Evolutionary conservation across 2,797 vertebrate species (phyloP).

Genomic region (Hirundo rustica): DNA sequence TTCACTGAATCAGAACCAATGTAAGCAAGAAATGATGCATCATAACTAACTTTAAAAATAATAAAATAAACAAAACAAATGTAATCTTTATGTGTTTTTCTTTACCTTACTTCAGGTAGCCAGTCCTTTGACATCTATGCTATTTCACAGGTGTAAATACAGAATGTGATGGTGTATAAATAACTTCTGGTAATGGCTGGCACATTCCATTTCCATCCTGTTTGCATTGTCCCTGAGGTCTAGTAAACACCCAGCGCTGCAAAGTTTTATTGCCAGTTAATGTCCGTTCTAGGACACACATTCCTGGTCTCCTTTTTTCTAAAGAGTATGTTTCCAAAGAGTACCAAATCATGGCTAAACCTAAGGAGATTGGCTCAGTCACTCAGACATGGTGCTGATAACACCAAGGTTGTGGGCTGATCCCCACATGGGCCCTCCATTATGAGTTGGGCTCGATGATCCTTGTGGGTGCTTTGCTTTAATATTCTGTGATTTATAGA

Average conservation of each 20-base stretch:
- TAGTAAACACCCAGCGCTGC: not conserved
- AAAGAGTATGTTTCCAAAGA: not conserved
- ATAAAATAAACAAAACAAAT: not conserved
- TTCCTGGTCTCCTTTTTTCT: not conserved
- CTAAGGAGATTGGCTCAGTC: not conserved
- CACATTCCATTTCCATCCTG: not conserved
- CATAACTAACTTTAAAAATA: not conserved
- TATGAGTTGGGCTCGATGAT: fast-evolving
- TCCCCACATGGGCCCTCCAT: not conserved
- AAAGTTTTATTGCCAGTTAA: not conserved
- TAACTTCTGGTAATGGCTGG: not conserved
- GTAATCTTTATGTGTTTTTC: not conserved
- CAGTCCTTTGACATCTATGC: not conserved
- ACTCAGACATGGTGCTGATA: not conserved
- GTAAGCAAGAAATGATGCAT: not conserved
- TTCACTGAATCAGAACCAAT: not conserved
- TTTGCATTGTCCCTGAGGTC: not conserved
- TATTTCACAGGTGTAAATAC: not conserved
- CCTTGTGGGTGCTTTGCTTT: not conserved
- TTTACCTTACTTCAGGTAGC: not conserved
- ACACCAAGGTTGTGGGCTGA: not conserved
- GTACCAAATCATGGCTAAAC: not conserved
- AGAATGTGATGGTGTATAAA: not conserved
- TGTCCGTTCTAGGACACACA: not conserved
- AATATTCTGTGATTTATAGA: not conserved